Evolutionary conservation across 2,797 vertebrate species (phyloP).

Genomic region (Tachyglossus aculeatus): DNA sequence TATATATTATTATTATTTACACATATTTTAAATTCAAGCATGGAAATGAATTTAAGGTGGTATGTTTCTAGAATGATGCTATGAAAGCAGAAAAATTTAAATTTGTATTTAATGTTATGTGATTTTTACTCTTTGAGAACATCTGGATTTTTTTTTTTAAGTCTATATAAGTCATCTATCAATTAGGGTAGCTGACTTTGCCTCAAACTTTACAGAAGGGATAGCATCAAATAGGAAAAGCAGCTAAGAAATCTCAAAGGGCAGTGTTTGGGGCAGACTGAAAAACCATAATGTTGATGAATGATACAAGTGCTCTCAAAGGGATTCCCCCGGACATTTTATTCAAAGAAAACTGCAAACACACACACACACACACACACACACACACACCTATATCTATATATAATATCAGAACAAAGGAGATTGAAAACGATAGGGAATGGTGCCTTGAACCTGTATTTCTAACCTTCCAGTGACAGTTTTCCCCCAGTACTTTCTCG

Average conservation of each 20-base stretch:
- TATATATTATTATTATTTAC: neutral
- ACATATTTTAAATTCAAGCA: too few relatives aligned
- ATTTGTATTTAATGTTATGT: too few relatives aligned
- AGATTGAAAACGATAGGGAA: neutral
- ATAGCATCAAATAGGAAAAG: neutral
- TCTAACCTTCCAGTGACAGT: neutral
- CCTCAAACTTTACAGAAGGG: neutral
- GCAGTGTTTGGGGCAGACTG: neutral
- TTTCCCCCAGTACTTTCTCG: neutral
- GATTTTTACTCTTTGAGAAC: neutral
- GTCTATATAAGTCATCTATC: neutral
- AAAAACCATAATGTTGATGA: neutral
- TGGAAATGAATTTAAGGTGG: neutral
- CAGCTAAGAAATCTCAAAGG: neutral
- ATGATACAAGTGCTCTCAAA: neutral
- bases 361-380: too few relatives aligned
- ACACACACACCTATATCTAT: too few relatives aligned
- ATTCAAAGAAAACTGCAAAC: neutral
- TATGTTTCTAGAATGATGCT: neutral
- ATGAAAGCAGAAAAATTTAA: too few relatives aligned
- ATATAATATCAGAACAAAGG: neutral
- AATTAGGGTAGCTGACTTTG: neutral
- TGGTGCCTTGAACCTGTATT: neutral
- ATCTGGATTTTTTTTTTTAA: slow-evolving; percentile 1
- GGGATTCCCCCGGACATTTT: neutral